Percentiles rank a stretch among this genome's conserved stretches.
Conservation (phyloP, 1,140 invertebrate genomes). For the Hylaeus anthracinus region DNA sequence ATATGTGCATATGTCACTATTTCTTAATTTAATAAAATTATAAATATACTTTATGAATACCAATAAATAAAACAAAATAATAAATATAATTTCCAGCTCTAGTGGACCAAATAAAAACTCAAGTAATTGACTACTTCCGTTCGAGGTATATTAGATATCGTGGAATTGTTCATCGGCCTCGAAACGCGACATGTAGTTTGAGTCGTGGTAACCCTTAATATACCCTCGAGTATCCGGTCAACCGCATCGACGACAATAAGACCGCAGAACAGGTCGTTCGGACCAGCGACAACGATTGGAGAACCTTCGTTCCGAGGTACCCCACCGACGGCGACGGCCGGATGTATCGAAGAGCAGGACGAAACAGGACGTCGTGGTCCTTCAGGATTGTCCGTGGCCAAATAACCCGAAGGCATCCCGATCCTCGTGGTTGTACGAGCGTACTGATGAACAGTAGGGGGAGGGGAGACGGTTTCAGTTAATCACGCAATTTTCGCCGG, state of each 20-base stretch:
- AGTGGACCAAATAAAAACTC: too few relatives aligned
- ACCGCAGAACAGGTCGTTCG: conserved; percentile 40
- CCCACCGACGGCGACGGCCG: too few relatives aligned
- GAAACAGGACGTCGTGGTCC: conserved; percentile 35
- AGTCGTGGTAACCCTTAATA: background rate
- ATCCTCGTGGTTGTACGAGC: conserved; percentile 62
- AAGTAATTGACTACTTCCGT: too few relatives aligned
- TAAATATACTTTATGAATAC: too few relatives aligned
- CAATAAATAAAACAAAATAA: too few relatives aligned
- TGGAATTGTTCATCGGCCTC: too few relatives aligned
- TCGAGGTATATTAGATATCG: too few relatives aligned
- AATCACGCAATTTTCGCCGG: conserved; percentile 69
- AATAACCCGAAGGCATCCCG: conserved; percentile 58
- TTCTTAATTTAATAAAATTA: too few relatives aligned
- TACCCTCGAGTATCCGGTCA: background rate
- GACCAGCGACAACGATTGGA: conserved; percentile 25
- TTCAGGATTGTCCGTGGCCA: conserved; percentile 53
- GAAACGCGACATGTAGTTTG: background rate
- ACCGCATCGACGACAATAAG: conserved; percentile 31
- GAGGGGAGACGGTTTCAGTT: conserved; percentile 66
- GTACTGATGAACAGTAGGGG: conserved; percentile 64
- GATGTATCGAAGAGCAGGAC: background rate
- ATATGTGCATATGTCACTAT: too few relatives aligned
- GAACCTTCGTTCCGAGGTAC: background rate
- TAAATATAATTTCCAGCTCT: too few relatives aligned